Evolutionary conservation across 2,113 vertebrate genomes (phyloP).

Genomic region (Gambusia affinis): DNA sequence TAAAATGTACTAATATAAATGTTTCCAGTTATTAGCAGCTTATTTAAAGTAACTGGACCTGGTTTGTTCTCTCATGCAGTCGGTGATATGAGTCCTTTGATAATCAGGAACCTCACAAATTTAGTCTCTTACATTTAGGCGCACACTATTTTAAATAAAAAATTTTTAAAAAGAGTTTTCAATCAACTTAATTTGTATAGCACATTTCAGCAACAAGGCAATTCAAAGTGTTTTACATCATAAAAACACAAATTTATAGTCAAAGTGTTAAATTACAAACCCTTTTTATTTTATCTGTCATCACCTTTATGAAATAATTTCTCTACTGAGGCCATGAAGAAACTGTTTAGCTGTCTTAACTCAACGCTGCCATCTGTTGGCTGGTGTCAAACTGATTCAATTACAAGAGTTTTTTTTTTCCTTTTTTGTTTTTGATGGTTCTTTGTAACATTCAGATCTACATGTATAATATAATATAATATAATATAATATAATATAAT

Average conservation of each 20-base stretch:
- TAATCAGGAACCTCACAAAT: too few relatives aligned
- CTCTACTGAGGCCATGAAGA: too few relatives aligned
- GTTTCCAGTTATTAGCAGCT: background rate
- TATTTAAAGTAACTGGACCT: background rate
- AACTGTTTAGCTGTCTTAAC: background rate
- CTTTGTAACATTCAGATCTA: too few relatives aligned
- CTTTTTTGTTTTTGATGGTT: too few relatives aligned
- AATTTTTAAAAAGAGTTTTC: background rate
- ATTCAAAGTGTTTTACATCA: too few relatives aligned
- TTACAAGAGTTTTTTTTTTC: too few relatives aligned
- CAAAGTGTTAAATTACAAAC: background rate
- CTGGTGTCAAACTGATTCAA: background rate
- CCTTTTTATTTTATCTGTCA: background rate
- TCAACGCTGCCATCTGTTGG: constrained; percentile 60
- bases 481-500: too few relatives aligned
- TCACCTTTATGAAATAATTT: background rate
- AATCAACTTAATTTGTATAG: background rate
- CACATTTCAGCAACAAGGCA: too few relatives aligned
- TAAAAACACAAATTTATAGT: too few relatives aligned
- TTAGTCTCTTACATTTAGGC: too few relatives aligned
- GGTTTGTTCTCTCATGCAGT: background rate
- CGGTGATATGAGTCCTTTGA: background rate
- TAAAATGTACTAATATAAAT: background rate
- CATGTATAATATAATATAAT: too few relatives aligned
- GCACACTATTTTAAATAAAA: too few relatives aligned